Percentiles rank a stretch among this genome's conserved stretches.
phyloP scores from a whole-genome alignment of 2,888 invertebrate genomes.

The Globia sparganii region DNA sequence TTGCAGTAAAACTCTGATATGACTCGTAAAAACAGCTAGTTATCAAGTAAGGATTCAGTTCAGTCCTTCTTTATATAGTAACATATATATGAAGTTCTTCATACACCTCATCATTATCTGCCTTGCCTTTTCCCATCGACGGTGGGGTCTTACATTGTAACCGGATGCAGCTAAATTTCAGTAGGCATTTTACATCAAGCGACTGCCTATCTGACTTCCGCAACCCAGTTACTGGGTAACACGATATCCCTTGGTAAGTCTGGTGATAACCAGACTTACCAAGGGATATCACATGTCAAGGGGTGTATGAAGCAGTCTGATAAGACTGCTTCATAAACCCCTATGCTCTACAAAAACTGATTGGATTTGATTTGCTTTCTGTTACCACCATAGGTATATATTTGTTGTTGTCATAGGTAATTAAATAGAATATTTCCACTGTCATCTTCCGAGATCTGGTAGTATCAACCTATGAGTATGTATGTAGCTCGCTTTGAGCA shows the following conservation, averaged over 20 bases:
- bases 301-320: too few relatives aligned
- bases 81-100: too few relatives aligned
- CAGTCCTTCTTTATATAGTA: too few relatives aligned
- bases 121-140: not conserved
- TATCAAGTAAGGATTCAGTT: not conserved
- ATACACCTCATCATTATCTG: not conserved
- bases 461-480: not conserved
- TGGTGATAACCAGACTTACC: not conserved
- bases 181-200: not conserved
- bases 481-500: not conserved
- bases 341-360: not conserved
- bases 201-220: not conserved
- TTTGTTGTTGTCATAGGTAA: not conserved
- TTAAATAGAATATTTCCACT: not conserved
- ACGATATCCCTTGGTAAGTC: too few relatives aligned
- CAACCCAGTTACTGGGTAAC: not conserved
- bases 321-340: not conserved
- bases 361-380: not conserved
- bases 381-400: not conserved
- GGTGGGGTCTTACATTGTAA: not conserved
- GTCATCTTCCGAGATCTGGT: not conserved
- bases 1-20: too few relatives aligned
- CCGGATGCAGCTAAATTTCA: not conserved
- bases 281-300: not conserved
- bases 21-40: not conserved